Conservation (phyloP, 2,888 invertebrate genomes). For the Junonia oenone region DNA sequence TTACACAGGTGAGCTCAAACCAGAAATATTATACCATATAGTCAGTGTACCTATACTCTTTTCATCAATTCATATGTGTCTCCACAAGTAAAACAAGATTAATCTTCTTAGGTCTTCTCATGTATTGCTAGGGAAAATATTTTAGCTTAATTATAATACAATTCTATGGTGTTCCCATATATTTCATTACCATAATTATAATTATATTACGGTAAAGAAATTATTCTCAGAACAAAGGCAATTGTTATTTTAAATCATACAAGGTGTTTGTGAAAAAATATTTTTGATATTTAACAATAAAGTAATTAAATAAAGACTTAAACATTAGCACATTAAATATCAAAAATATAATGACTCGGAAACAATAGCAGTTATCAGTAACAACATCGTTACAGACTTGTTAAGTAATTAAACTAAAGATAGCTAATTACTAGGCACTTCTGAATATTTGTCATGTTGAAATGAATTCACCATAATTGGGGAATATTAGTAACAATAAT, state of each 20-base stretch:
- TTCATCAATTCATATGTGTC: neutral
- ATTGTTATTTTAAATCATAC: neutral
- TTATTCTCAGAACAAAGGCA: neutral
- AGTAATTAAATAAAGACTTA: neutral
- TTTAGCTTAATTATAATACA: neutral
- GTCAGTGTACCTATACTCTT: neutral
- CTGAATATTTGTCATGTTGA: conserved; percentile 6
- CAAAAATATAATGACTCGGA: neutral
- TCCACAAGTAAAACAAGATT: neutral
- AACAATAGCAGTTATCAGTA: conserved; percentile 4
- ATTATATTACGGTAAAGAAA: neutral
- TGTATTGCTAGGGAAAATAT: neutral
- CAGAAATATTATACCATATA: neutral
- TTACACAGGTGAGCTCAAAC: conserved; percentile 45
- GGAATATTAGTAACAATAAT: neutral
- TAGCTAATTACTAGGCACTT: conserved; percentile 10
- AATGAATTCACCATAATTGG: conserved; percentile 7
- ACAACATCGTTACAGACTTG: conserved; percentile 4
- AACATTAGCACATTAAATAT: neutral
- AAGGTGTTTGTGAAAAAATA: neutral
- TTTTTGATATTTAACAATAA: neutral
- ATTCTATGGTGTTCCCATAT: too few species aligned
- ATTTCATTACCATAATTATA: too few species aligned
- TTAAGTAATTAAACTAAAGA: conserved; percentile 16
- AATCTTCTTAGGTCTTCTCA: neutral